Evolutionary conservation across 2,888 invertebrate genomes (phyloP).

Genomic region (Patella caerulea): DNA sequence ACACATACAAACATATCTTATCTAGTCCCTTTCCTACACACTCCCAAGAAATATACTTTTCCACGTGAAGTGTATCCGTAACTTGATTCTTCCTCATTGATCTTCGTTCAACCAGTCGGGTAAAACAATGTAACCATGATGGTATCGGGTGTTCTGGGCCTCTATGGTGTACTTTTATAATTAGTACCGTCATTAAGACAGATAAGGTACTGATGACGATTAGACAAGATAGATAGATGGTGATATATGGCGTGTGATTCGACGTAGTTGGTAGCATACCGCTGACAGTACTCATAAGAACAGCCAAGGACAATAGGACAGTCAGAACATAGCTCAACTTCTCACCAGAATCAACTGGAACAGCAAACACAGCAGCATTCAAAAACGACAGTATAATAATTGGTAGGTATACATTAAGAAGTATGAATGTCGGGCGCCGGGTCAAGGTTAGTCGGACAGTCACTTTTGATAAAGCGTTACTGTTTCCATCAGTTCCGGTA

Average conservation of each 20-base stretch:
- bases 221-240: background rate
- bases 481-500: too few species aligned
- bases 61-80: too few species aligned
- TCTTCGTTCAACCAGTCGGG: background rate
- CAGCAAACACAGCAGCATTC: background rate
- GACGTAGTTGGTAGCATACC: background rate
- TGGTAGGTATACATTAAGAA: background rate
- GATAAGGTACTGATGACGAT: background rate
- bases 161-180: background rate
- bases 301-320: background rate
- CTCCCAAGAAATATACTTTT: too few species aligned
- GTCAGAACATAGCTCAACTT: constrained; percentile 3
- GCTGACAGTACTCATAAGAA: background rate
- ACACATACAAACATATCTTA: too few species aligned
- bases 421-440: background rate
- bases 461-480: too few species aligned
- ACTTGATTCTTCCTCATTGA: too few species aligned
- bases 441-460: background rate
- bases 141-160: background rate
- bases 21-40: too few species aligned
- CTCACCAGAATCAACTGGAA: background rate
- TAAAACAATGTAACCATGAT: background rate
- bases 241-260: background rate
- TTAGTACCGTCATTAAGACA: background rate
- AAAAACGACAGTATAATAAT: background rate